phyloP scores from a whole-genome alignment of 2,113 vertebrate genomes.

The Toxotes chatareus region DNA sequence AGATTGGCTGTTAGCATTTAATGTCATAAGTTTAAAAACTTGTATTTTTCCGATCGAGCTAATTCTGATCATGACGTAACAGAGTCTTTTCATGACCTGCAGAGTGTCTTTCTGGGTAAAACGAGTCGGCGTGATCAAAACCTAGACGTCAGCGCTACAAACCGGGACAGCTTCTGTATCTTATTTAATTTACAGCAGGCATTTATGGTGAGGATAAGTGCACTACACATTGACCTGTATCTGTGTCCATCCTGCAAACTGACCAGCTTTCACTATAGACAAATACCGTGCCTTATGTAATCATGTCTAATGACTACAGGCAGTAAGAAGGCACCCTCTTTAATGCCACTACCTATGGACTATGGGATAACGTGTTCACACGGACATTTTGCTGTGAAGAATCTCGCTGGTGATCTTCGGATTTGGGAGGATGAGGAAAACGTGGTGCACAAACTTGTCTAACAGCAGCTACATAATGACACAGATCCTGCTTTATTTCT shows the following conservation, averaged over 20 bases:
- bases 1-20: background rate
- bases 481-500: slow-evolving; percentile 28
- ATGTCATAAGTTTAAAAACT: background rate
- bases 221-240: slow-evolving; percentile 63
- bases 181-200: slow-evolving; percentile 66
- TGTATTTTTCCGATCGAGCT: background rate
- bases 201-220: slow-evolving; percentile 76
- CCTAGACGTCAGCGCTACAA: slow-evolving; percentile 27
- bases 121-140: slow-evolving; percentile 57
- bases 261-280: slow-evolving; percentile 43
- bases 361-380: slow-evolving; percentile 50
- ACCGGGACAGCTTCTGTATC: slow-evolving; percentile 39
- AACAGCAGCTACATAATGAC: slow-evolving; percentile 37
- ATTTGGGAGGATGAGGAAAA: slow-evolving; percentile 19
- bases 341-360: slow-evolving; percentile 37
- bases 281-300: slow-evolving; percentile 5
- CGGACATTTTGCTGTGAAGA: slow-evolving; percentile 53
- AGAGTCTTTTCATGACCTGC: background rate
- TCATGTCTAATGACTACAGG: slow-evolving; percentile 28
- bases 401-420: slow-evolving; percentile 72
- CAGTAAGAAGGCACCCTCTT: slow-evolving; percentile 70
- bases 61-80: background rate
- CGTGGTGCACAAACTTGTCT: slow-evolving; percentile 29
- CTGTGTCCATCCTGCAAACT: slow-evolving; percentile 58
- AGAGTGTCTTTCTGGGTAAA: slow-evolving; percentile 33